Conservation (phyloP, 2,888 invertebrate species). For the Phengaris arion region DNA sequence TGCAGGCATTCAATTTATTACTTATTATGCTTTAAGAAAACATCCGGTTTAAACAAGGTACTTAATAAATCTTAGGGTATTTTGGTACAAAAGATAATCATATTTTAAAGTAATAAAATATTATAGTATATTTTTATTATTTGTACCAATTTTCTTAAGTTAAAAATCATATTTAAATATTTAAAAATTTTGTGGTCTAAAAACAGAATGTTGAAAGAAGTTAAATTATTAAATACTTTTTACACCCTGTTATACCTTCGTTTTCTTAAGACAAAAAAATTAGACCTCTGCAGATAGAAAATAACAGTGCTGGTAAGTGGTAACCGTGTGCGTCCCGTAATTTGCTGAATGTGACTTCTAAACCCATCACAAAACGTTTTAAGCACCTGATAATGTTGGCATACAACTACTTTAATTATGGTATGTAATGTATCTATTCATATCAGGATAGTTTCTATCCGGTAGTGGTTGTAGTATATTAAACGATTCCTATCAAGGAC, state of each 20-base stretch:
- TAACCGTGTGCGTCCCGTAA: slow-evolving; percentile 5
- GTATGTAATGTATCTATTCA: background rate
- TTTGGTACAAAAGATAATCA: background rate
- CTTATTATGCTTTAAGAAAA: background rate
- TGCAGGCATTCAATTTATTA: slow-evolving; percentile 1
- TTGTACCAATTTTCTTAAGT: background rate
- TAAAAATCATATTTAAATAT: background rate
- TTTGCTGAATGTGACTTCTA: background rate
- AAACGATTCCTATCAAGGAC: too few relatives aligned
- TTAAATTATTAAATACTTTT: slow-evolving; percentile 1
- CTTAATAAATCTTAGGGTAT: background rate
- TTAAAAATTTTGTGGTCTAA: background rate
- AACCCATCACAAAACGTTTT: background rate
- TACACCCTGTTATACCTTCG: slow-evolving; percentile 19
- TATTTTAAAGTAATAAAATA: background rate
- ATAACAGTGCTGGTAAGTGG: slow-evolving; percentile 11
- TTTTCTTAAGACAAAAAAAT: slow-evolving; percentile 14
- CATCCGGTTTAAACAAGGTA: slow-evolving; percentile 12
- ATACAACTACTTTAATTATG: background rate
- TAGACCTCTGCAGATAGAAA: background rate
- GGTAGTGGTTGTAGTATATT: too few relatives aligned
- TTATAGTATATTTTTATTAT: background rate
- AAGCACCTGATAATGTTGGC: slow-evolving; percentile 7
- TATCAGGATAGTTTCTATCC: too few relatives aligned
- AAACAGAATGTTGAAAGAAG: background rate